Conservation (phyloP, 37 sponge, comb jelly and placozoan genomes). For the Lycopodina hypogea region DNA sequence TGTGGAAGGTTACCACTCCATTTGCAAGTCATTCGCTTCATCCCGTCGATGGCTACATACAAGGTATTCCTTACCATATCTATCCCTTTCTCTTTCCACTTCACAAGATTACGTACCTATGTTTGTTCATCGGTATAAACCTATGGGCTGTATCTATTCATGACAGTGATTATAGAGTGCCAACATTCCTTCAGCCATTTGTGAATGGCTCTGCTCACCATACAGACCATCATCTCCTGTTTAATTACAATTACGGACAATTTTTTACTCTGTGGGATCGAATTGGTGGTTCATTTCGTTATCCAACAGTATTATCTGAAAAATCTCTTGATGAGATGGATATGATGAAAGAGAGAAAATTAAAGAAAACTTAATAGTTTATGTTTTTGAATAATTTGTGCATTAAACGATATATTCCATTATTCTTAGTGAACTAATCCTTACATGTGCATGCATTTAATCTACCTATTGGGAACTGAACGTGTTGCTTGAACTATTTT, state of each 20-base stretch:
- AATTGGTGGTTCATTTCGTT: constrained; percentile 59
- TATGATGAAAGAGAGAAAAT: background rate
- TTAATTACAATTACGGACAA: constrained; percentile 88
- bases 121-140: constrained; percentile 76
- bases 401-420: too few relatives aligned
- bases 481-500: too few relatives aligned
- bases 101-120: constrained; percentile 72
- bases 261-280: constrained; percentile 89
- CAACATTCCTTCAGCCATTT: constrained; percentile 48
- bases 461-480: too few relatives aligned
- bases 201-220: constrained; percentile 92
- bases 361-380: too few relatives aligned
- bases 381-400: too few relatives aligned
- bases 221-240: constrained; percentile 85
- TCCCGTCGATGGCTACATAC: constrained; percentile 84
- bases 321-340: constrained; percentile 30
- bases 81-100: constrained; percentile 87
- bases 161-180: constrained; percentile 79
- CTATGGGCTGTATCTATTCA: constrained; percentile 91
- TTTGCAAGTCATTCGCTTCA: constrained; percentile 92
- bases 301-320: constrained; percentile 62
- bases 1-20: constrained; percentile 86
- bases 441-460: too few relatives aligned
- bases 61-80: constrained; percentile 83
- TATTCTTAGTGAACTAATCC: too few relatives aligned